These are phyloP conservation scores for Gerris buenoi DNA, from an alignment of 1,140 invertebrate species.

Conservation along the genomic window DNA sequence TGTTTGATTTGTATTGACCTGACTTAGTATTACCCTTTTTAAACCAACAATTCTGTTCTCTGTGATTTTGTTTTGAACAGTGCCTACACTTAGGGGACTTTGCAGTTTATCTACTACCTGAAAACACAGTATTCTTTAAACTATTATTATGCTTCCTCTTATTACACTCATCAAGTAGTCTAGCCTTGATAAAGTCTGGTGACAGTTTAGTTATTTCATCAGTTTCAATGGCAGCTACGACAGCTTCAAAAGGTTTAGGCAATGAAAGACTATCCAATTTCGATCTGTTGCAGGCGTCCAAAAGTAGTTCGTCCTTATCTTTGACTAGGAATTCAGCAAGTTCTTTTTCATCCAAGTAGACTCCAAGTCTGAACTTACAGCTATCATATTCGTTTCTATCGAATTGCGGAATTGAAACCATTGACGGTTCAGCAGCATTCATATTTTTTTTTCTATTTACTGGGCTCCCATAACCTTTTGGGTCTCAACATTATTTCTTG, in stretches of 20 bases:
- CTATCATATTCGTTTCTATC: not conserved
- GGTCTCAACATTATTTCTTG: too few relatives aligned
- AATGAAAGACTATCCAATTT: not conserved
- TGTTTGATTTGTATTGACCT: not conserved
- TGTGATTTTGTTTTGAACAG: not conserved
- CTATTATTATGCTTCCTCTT: not conserved
- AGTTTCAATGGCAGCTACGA: not conserved
- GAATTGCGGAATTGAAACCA: not conserved
- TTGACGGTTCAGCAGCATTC: too few relatives aligned
- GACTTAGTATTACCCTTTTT: not conserved
- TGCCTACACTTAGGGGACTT: not conserved
- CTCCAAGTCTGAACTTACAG: not conserved
- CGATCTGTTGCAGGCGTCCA: not conserved
- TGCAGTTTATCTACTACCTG: not conserved
- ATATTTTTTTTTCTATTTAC: too few relatives aligned
- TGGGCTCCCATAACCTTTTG: too few relatives aligned
- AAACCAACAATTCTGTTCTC: not conserved
- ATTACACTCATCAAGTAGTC: not conserved
- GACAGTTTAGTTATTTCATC: not conserved
- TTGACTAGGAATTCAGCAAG: not conserved
- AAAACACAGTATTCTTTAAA: not conserved
- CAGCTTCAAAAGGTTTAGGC: not conserved
- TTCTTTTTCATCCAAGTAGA: not conserved
- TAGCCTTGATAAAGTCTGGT: not conserved
- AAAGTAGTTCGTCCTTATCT: not conserved